Percentiles rank a stretch among this genome's conserved stretches.
phyloP scores from a whole-genome alignment of 2,888 invertebrate species.

The Meiosimyza decipiens region DNA sequence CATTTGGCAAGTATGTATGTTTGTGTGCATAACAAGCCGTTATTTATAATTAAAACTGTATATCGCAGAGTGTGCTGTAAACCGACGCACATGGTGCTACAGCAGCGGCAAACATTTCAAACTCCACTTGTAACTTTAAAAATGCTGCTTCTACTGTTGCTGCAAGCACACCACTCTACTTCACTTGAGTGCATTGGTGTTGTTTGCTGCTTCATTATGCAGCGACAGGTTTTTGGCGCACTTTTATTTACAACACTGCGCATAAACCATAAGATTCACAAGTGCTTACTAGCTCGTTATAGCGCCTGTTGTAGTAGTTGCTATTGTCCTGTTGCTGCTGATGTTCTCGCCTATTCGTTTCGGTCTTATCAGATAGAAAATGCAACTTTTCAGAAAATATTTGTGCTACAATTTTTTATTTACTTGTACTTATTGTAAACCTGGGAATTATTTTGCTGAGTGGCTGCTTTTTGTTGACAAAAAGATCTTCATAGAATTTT shows the following conservation, averaged over 20 bases:
- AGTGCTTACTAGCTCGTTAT: no score
- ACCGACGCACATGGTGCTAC: neutral
- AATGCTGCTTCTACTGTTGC: neutral
- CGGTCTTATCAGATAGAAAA: no score
- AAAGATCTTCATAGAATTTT: no score
- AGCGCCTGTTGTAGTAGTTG: no score
- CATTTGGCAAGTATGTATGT: neutral
- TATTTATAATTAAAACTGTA: neutral
- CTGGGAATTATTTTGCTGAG: no score
- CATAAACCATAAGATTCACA: neutral
- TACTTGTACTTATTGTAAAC: no score
- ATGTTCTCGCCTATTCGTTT: no score
- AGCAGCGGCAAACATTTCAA: neutral
- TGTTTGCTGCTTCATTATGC: conserved; percentile 13
- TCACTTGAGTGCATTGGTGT: conserved; percentile 8
- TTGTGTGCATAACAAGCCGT: neutral
- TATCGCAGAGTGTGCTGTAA: neutral
- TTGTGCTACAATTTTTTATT: no score
- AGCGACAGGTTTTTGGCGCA: conserved; percentile 7
- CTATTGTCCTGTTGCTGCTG: neutral
- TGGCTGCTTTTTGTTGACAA: no score
- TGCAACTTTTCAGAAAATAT: no score
- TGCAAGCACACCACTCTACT: neutral
- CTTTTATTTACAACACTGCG: neutral
- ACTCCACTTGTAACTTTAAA: neutral